phyloP scores from a whole-genome alignment of 2,888 invertebrate species.

The Drosophila peninsularis region DNA sequence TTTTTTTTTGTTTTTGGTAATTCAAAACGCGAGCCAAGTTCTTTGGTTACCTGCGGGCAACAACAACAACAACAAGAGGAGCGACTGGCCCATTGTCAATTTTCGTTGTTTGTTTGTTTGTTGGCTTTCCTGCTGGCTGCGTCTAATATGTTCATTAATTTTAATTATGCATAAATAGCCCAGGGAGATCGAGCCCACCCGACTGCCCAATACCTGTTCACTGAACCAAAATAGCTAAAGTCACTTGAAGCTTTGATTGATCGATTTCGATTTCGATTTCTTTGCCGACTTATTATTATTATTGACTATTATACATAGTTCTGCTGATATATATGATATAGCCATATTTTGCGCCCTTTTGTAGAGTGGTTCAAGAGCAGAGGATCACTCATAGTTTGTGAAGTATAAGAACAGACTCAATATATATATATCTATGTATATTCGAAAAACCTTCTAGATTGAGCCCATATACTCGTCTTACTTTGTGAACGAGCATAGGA shows the following conservation, averaged over 20 bases:
- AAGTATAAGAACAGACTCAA: too few species aligned
- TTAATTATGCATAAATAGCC: constrained; percentile 72
- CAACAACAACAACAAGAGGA: constrained; percentile 24
- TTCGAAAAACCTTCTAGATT: too few species aligned
- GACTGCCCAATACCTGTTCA: neutral
- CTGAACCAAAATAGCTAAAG: neutral
- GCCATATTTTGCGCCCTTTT: too few species aligned
- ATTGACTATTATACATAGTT: too few species aligned
- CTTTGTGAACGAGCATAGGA: neutral
- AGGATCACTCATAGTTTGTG: too few species aligned
- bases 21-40: constrained; percentile 66
- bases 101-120: constrained; percentile 17
- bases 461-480: neutral
- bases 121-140: constrained; percentile 44
- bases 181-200: neutral
- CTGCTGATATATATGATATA: too few species aligned
- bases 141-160: constrained; percentile 73
- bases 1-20: constrained; percentile 44
- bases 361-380: too few species aligned
- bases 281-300: too few species aligned
- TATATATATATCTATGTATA: too few species aligned
- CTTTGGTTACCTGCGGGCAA: constrained; percentile 68
- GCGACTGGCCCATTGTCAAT: constrained; percentile 27
- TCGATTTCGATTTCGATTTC: neutral
- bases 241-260: neutral